Evolutionary conservation across 2,888 invertebrate species (phyloP).

Genomic region (Germaria angustata): DNA sequence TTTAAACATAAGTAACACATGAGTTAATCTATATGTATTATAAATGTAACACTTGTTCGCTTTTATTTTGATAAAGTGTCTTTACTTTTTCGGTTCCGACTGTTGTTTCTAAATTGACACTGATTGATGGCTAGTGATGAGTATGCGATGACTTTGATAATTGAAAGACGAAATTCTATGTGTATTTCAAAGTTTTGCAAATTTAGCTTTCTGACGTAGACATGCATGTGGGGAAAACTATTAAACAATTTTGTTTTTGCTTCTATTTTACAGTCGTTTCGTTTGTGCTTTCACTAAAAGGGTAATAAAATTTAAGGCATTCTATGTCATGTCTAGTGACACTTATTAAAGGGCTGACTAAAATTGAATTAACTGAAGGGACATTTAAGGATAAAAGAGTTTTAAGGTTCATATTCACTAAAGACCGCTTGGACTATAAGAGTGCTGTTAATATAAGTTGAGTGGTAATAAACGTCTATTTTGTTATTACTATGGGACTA

Average conservation of each 20-base stretch:
- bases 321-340: background rate
- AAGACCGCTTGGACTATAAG: no score
- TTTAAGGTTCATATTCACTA: no score
- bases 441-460: no score
- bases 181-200: conserved; percentile 35
- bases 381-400: background rate
- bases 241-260: conserved; percentile 4
- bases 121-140: conserved; percentile 63
- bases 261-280: background rate
- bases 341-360: background rate
- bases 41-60: background rate
- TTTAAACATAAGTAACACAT: background rate
- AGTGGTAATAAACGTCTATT: no score
- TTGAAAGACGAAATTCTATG: conserved; percentile 52
- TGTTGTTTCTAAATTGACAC: conserved; percentile 50
- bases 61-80: background rate
- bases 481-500: no score
- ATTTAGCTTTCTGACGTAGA: conserved; percentile 37
- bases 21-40: background rate
- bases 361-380: background rate
- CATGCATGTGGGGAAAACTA: background rate
- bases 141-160: conserved; percentile 57
- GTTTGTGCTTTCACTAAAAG: background rate
- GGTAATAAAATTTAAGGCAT: conserved; percentile 13
- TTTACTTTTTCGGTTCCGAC: background rate